Evolutionary conservation across 2,113 vertebrate genomes (phyloP), one percentile per base, ranked within the genome.

Genomic region (Tapirus terrestris): DNA sequence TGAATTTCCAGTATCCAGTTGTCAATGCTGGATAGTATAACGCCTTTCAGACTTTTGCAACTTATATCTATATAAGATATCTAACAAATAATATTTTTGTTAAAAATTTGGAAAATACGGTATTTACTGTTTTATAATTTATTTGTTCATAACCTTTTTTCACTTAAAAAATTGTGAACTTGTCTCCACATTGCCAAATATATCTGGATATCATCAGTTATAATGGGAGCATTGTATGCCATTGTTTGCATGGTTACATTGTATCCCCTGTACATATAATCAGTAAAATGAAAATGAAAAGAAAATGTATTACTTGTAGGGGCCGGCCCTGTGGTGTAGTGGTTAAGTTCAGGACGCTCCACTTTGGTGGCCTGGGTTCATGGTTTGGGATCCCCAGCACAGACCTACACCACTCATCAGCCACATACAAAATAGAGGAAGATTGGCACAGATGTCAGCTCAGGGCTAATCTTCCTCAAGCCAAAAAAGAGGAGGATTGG

Each of bases 111-210:
- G 43, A 80, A 77, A 88, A 68, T 86, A 43, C 18, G 53, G 2
- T 91, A 27, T 6, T 53, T 51, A 83, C 20, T 68, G 2, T 33
- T 85, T 87, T 81, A 75, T 65, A 73, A 63, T 2, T 63, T 72
- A 79, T 27, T 56, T 94, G 29, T 95, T 87, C 29, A 60, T 89
- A 75, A 36, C 2, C 36, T 91, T 65, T 88, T 27, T n/a, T 63
- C 20, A 53, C 23, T 91, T 79, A 83, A 96, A 77, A 93, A 87
- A 89, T 56, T 88, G 8, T 94, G 36, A 96, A 18, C 33, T 65
- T 79, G 14, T 67, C 11, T 89, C 48, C 25, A 25, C 31, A 48
- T 91, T 77, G 79, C 87, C 36, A 83, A 48, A 36, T 56, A 72
- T 67, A n/a, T 2, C 39, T 75, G 43, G 21, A 75, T 80, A 51